Evolutionary conservation across 2,797 vertebrate species (phyloP), one percentile per base, ranked within the genome.

Genomic region (Gambelia wislizenii): DNA sequence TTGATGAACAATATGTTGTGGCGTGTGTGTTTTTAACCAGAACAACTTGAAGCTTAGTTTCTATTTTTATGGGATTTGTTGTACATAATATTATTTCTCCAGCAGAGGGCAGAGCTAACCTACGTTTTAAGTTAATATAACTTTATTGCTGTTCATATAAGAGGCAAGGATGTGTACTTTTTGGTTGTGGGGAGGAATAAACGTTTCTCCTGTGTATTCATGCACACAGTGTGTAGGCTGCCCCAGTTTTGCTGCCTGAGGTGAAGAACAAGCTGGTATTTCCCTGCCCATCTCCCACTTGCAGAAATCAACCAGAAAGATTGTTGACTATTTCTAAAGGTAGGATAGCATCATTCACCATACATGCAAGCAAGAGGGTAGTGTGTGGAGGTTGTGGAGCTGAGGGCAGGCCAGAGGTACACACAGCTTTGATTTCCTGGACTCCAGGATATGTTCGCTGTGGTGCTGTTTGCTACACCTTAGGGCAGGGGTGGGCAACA

Each of bases 91-190:
- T 88, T 77, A 75, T 87, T 85, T 74, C 0, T 93, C 97, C 97
- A 96, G 95, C 95, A 97, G 97, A 95, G 96, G 96, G 96, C 97
- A 97, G 94, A 93, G 59, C 92, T 86, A 90, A 84, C 93, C 92
- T 92, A 89, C 93, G 72, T 86, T 80, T 89, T 0, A 81, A 67
- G 30, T 75, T n/a, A 52, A 84, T 92, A 69, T 74, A 85, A 42
- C 64, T 83, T 25, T n/a, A 44, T 22, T 86, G 54, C 70, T 64
- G 56, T 88, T 89, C 54, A 89, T 54, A 61, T 44, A 77, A 44
- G 22, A 56, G 25, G 36, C 14, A 39, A 74, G 72, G 70, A 72
- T 78, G n/a, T 27, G 52, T 30, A 47, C n/a, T 72, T 72, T 42
- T 81, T 59, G 9, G 13, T 61, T 3, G 12, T 52, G 77, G 44